Base-by-base conservation (phyloP, 2,797 vertebrate genomes). In the Melanotaenia nigrans region DNA sequence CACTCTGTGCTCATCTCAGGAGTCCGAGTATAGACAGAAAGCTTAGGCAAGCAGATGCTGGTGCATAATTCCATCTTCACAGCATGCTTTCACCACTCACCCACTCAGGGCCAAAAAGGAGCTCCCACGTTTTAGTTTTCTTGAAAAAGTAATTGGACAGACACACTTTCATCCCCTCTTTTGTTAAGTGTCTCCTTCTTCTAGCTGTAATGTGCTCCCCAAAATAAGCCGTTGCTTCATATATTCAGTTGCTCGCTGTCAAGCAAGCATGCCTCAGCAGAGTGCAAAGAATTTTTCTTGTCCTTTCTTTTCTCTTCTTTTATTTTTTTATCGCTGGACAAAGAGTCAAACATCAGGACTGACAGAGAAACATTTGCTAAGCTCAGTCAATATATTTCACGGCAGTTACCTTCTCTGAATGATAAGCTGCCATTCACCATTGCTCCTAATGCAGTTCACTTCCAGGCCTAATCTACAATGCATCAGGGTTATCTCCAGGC, bases 401-500 rank as follows among this genome's bases (percentile, higher is more conserved):
- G 54, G 66, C 24, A 30, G 74, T 78, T 73, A 56, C 71, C 79
- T 80, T 87, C 83, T 85, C 68, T 53, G 75, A 78, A 86, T 85
- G 82, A 91, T 90, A 90, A 92, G 75, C 71, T 33, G 61, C 75
- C 78, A 61, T 82, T 88, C 78, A 75, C 63, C 61, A 2, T 53
- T 49, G 72, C 76, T 71, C 65, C 61, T 72, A 82, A 86, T 79
- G 77, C 81, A 79, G 65, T 77, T 85, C 66, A 78, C 82, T 84
- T 84, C 71, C 65, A 69, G 69, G 68, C 71, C 75, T 87, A 90
- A 92, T 94, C 92, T 91, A 83, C 85, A 85, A 77, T 88, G 86
- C 87, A 93, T 94, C 89, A 82, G 59, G 79, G 88, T 92, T 90
- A 93, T 94, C 92, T 93, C 53, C 81, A 82, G 79, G 73, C 86